phyloP scores from a whole-genome alignment of 2,888 invertebrate species.

The Diarsia rubi region DNA sequence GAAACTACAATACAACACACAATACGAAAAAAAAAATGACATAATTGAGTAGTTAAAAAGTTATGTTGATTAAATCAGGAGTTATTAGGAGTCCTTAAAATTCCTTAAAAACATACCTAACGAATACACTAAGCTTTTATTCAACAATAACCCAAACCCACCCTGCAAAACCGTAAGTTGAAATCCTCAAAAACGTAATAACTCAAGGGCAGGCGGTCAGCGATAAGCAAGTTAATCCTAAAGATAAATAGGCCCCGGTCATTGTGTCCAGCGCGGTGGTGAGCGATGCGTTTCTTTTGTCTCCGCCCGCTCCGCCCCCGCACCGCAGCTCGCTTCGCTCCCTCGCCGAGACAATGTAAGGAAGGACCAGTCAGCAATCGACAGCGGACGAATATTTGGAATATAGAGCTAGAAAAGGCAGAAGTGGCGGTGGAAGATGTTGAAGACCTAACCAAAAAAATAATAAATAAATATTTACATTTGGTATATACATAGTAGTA shows the following conservation, averaged over 20 bases:
- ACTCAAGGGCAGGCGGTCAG: constrained; percentile 74
- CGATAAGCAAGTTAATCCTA: constrained; percentile 89
- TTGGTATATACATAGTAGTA: too few relatives aligned
- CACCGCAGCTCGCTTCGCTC: constrained; percentile 39
- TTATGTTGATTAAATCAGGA: too few relatives aligned
- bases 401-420: constrained; percentile 26
- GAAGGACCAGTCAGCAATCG: constrained; percentile 86
- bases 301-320: constrained; percentile 74
- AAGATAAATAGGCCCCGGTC: constrained; percentile 88
- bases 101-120: not conserved
- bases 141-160: constrained; percentile 6
- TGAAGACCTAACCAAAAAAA: too few relatives aligned
- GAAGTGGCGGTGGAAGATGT: not conserved
- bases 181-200: constrained; percentile 73
- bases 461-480: too few relatives aligned
- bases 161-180: not conserved
- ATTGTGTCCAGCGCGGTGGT: constrained; percentile 82
- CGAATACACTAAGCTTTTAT: not conserved
- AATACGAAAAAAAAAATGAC: not conserved
- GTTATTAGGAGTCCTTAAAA: not conserved
- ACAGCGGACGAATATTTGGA: constrained; percentile 73
- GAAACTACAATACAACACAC: not conserved
- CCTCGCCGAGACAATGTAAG: constrained; percentile 82
- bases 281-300: constrained; percentile 90
- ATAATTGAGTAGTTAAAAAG: not conserved